Evolutionary conservation across 2,113 vertebrate genomes (phyloP), one percentile per base, ranked within the genome.

Genomic region (Gadus chalcogrammus): DNA sequence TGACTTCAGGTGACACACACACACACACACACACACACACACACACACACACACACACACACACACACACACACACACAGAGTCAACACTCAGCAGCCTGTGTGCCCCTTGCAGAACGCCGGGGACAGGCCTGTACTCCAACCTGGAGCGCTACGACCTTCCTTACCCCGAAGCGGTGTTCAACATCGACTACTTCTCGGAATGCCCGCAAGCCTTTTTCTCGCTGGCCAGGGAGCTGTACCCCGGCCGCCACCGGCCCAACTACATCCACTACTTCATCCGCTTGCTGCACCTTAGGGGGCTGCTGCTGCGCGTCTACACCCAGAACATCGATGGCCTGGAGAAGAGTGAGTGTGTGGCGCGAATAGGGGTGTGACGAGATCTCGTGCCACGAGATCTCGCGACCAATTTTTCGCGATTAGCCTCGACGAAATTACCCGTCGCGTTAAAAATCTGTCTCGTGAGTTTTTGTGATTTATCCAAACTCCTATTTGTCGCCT

Each of bases 261-360:
- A 90, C 73, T 89, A 86, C 76, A 77, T 85, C 17, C 91, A 89
- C 69, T 92, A 74, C 80, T 79, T 86, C 66, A 85, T 87, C 76
- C 88, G 83, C 64, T 85, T 90, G 88, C 85, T 94, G 42, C 89
- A 93, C 70, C 90, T 90, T 75, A 91, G 93, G 84, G 91, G 91
- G 16, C 81, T 94, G 74, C 86, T 94, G 74, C 90, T 94, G 1
- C 81, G 93, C 16, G 74, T 92, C 79, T 94, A 94, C 81, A 94
- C 92, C 0, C 92, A 94, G 85, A 94, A 94, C 86, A 93, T 94
- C n/a, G 93, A 94, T 4, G 91, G 93, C 8, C 82, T 94, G 68
- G 92, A 94, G 79, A 91, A 90, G 75, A 20, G 93, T 93, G 74
- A 87, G 92, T 68, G 92, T 68, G 55, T 53, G 15, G 38, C 18